Evolutionary conservation across 1,140 invertebrate genomes (phyloP), one percentile per base, ranked within the genome.

Genomic region (Monochamus saltuarius): DNA sequence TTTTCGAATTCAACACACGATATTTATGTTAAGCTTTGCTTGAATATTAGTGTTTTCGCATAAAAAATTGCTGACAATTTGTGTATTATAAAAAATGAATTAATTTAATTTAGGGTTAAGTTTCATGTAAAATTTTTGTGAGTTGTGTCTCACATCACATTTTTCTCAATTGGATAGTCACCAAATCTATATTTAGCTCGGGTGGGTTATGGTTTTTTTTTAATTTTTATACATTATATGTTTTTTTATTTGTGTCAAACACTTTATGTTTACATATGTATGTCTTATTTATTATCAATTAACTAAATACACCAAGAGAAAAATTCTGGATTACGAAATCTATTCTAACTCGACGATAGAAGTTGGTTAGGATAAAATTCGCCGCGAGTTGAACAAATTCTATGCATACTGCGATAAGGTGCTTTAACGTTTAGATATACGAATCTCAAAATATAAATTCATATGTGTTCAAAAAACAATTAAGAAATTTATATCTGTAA

Each of bases 401-500:
- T 51, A 14, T 56, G 53, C 53, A 56, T 56, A 45, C 19, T 56
- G 40, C 53, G 51, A 39, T 57, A 57, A 57, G 56, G 56, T 57
- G 56, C 56, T 57, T 57, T 49, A 57, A 39, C 16, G 16, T 42
- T 42, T 42, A 42, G 13, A 57, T 57, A 17, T 49, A 54, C 42
- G 62, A 64, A 64, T 64, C 62, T 64, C 62, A 56, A 50, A 56
- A 56, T 29, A 29, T 29, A 38, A 56, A 40, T 57, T 50, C 56
- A 64, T 56, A 67, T 64, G 65, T 67, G 62, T 67, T 64, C 62
- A 62, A 58, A 57, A 61, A 35, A 54, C 11, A 29, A 34, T 19
- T 16, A 57, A 61, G 51, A 50, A 22, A 59, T 47, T 49, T 55
- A 35, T 43, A 47, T 47, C 51, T 49, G 51, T 63, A 59, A 59